Evolutionary conservation across 2,113 vertebrate species (phyloP).

Genomic region (Dicaeum eximium): DNA sequence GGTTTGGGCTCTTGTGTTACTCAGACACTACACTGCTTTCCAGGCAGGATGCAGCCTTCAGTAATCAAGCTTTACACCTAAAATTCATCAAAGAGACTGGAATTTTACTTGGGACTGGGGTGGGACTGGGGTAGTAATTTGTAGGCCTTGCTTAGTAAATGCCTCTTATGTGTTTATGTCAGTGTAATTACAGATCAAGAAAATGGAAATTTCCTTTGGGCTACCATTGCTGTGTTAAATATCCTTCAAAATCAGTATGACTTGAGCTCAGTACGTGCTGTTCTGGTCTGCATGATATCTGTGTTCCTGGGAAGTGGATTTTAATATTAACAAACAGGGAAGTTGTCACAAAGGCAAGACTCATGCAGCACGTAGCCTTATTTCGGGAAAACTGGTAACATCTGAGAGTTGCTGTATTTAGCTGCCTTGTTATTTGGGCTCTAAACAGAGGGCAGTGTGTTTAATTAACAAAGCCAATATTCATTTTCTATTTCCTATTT

Average conservation of each 20-base stretch:
- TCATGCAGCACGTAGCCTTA: not conserved
- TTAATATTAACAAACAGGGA: slow-evolving; percentile 14
- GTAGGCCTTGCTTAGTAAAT: not conserved
- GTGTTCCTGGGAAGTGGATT: not conserved
- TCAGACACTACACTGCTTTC: not conserved
- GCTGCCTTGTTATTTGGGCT: not conserved
- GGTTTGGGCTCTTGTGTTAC: not conserved
- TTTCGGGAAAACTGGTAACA: not conserved
- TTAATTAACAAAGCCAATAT: not conserved
- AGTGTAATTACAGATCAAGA: not conserved
- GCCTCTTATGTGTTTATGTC: not conserved
- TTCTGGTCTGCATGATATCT: not conserved
- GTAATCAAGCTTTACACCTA: not conserved
- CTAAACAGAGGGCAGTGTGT: not conserved
- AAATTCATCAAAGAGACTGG: not conserved
- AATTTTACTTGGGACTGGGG: not conserved
- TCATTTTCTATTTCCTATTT: not conserved
- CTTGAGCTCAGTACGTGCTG: not conserved
- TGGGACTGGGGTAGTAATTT: not conserved
- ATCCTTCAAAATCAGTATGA: not conserved
- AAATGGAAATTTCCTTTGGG: not conserved
- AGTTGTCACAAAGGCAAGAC: not conserved
- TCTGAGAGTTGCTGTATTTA: not conserved
- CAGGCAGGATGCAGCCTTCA: not conserved
- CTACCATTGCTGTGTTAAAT: not conserved